phyloP scores from a whole-genome alignment of 2,797 vertebrate species.

The Acanthopagrus latus region DNA sequence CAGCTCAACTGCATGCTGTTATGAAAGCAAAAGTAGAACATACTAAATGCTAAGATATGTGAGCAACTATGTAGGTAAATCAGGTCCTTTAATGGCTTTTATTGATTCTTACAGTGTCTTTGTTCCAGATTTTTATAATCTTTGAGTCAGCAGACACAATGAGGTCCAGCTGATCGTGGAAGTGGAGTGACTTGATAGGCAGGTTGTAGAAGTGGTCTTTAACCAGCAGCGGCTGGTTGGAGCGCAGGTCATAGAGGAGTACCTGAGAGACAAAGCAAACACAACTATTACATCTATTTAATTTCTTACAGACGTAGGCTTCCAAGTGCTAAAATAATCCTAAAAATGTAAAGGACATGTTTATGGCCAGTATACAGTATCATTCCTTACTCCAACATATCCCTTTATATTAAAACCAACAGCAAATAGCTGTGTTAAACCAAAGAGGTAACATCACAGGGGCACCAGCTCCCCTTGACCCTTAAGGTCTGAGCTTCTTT shows the following conservation, averaged over 20 bases:
- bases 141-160: constrained; percentile 95
- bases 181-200: constrained; percentile 93
- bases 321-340: neutral
- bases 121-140: constrained; percentile 98
- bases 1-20: too few species aligned
- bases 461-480: neutral
- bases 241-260: constrained; percentile 94
- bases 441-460: neutral
- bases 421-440: neutral
- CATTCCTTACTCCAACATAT: neutral
- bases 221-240: constrained; percentile 91
- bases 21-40: too few species aligned
- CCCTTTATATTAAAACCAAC: neutral
- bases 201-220: constrained; percentile 97
- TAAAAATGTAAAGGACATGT: neutral
- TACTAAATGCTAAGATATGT: too few species aligned
- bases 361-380: too few species aligned
- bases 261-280: constrained; percentile 82
- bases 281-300: neutral
- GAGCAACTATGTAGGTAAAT: neutral
- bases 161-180: constrained; percentile 91
- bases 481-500: neutral
- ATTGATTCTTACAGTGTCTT: constrained; percentile 87
- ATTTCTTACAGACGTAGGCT: neutral
- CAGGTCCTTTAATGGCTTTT: neutral